Evolutionary conservation across 2,113 vertebrate genomes (phyloP).

Genomic region (Pterocles burchelli): DNA sequence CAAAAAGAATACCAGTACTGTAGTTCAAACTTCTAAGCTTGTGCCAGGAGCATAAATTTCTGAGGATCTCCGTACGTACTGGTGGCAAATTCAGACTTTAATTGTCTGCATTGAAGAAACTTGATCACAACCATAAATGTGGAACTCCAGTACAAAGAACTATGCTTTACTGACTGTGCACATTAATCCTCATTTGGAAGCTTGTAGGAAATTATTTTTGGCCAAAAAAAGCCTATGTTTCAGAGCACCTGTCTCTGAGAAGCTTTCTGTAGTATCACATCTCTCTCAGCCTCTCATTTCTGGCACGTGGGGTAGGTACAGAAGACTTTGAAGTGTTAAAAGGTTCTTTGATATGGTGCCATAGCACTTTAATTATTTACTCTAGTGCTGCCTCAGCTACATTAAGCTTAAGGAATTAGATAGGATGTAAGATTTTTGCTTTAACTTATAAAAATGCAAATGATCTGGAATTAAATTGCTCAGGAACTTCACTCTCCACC

Average conservation of each 20-base stretch:
- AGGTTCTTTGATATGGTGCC: neutral
- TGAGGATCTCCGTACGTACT: fast-evolving
- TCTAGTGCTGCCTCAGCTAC: neutral
- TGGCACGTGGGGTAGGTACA: neutral
- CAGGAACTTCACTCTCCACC: conserved; percentile 6
- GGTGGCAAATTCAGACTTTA: neutral
- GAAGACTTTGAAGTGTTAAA: neutral
- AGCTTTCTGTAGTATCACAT: neutral
- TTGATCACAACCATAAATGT: neutral
- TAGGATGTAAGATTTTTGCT: conserved; percentile 6
- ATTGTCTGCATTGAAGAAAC: neutral
- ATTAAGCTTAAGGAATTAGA: conserved; percentile 18
- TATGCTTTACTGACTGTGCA: neutral
- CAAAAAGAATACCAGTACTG: neutral
- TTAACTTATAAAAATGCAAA: conserved; percentile 37
- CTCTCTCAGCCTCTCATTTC: neutral
- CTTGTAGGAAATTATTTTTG: neutral
- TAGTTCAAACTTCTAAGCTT: neutral
- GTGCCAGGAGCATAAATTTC: neutral
- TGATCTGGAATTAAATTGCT: conserved; percentile 26
- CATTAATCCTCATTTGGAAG: neutral
- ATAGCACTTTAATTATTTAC: conserved; percentile 28
- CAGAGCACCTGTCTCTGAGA: neutral
- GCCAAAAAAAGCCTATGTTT: neutral
- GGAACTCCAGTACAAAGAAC: neutral